Evolutionary conservation across 2,888 invertebrate genomes (phyloP).

Genomic region (Xylocampa areola): DNA sequence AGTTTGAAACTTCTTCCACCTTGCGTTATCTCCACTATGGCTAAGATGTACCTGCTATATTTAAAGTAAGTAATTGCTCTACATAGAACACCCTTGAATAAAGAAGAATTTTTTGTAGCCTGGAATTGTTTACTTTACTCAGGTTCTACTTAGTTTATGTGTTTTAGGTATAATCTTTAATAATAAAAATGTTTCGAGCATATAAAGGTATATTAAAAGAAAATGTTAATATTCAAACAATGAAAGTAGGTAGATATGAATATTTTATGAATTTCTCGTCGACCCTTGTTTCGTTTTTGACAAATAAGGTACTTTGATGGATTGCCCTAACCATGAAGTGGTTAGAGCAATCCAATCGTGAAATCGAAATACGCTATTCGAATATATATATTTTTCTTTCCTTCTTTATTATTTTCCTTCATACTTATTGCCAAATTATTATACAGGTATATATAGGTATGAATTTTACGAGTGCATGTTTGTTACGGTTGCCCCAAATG

Average conservation of each 20-base stretch:
- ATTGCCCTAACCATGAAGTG: slow-evolving; percentile 34
- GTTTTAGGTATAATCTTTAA: slow-evolving; percentile 8
- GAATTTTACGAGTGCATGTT: too few species aligned
- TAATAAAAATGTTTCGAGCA: slow-evolving; percentile 2
- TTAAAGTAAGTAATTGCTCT: slow-evolving; percentile 41
- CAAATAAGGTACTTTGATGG: slow-evolving; percentile 48
- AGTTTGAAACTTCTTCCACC: slow-evolving; percentile 48
- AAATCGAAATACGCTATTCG: slow-evolving; percentile 38
- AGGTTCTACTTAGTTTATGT: slow-evolving; percentile 8
- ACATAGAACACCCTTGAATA: slow-evolving; percentile 10
- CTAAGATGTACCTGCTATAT: slow-evolving; percentile 37
- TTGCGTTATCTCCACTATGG: slow-evolving; percentile 37
- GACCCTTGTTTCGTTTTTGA: slow-evolving; percentile 47
- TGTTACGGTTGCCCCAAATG: background rate
- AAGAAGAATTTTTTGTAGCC: slow-evolving; percentile 3
- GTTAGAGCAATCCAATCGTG: slow-evolving; percentile 34
- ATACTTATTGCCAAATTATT: slow-evolving; percentile 12
- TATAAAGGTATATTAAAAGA: slow-evolving; percentile 20
- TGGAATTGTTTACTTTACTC: slow-evolving; percentile 18
- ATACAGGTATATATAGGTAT: too few species aligned
- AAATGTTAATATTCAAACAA: slow-evolving; percentile 34
- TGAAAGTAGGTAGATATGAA: slow-evolving; percentile 33
- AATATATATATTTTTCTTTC: slow-evolving; percentile 10
- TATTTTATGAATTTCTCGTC: slow-evolving; percentile 44
- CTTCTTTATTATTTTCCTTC: background rate